These are phyloP conservation scores for Aviceda subcristata DNA, from an alignment of 2,113 vertebrate genomes.

Conservation along the genomic window DNA sequence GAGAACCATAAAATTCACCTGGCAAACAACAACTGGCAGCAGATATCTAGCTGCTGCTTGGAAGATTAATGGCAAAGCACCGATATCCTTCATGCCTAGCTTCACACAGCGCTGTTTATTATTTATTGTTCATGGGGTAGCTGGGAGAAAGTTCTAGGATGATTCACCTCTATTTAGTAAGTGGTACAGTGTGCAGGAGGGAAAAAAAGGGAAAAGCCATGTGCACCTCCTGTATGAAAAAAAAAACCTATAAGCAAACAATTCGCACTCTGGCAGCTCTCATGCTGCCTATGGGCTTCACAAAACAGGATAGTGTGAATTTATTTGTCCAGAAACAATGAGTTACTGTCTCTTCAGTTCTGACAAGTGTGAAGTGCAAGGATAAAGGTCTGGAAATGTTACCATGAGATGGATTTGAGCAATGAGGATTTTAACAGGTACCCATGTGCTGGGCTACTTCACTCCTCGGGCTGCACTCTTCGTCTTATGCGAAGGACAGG, in stretches of 20 bases:
- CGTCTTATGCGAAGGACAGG: not conserved
- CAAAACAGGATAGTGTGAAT: not conserved
- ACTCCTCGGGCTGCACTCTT: not conserved
- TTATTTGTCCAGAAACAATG: not conserved
- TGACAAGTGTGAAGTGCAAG: not conserved
- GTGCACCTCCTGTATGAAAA: not conserved
- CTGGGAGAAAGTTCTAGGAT: not conserved
- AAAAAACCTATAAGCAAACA: not conserved
- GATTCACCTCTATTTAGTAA: slow-evolving; percentile 5
- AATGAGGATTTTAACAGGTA: not conserved
- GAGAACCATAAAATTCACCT: not conserved
- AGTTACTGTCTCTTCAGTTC: not conserved
- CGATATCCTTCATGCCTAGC: slow-evolving; percentile 24
- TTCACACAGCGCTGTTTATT: slow-evolving; percentile 39
- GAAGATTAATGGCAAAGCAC: slow-evolving; percentile 35
- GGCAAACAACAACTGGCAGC: not conserved
- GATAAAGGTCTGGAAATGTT: not conserved
- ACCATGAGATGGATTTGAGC: not conserved
- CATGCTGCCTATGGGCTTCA: not conserved
- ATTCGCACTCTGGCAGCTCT: not conserved
- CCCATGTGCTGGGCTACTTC: not conserved
- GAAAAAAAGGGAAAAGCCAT: not conserved
- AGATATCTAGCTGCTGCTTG: not conserved
- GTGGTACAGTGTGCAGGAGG: not conserved
- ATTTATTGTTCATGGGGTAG: slow-evolving; percentile 29